Evolutionary conservation across 2,888 invertebrate genomes (phyloP).

Genomic region (Diaprepes abbreviatus): DNA sequence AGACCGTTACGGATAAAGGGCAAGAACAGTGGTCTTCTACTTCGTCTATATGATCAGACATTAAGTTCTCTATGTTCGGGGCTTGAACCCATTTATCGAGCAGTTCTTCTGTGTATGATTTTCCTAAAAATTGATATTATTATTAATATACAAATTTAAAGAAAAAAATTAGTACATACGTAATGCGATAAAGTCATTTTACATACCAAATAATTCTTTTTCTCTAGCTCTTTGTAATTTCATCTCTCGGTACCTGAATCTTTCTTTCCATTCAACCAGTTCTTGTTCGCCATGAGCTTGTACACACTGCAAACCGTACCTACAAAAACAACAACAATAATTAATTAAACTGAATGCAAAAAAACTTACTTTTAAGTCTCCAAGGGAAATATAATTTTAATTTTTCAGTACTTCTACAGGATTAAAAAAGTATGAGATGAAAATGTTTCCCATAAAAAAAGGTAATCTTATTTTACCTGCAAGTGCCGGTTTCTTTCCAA

Average conservation of each 20-base stretch:
- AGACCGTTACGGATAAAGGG: constrained; percentile 74
- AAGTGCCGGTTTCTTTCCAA: constrained; percentile 71
- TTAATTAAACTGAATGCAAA: too few relatives aligned
- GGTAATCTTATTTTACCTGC: too few relatives aligned
- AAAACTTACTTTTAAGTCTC: too few relatives aligned
- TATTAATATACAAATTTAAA: too few relatives aligned
- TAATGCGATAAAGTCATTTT: too few relatives aligned
- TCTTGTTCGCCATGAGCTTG: constrained; percentile 82
- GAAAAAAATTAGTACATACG: too few relatives aligned
- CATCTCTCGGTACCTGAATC: constrained; percentile 78
- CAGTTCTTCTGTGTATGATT: constrained; percentile 73
- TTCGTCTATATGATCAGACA: constrained; percentile 74
- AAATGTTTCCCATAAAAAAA: too few relatives aligned
- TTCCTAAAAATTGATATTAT: constrained; percentile 61
- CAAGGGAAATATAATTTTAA: too few relatives aligned
- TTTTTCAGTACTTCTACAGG: too few relatives aligned
- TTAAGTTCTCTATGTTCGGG: constrained; percentile 74
- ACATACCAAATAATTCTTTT: constrained; percentile 75
- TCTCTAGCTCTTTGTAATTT: constrained; percentile 76
- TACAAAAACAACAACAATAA: constrained; percentile 4
- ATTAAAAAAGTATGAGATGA: too few relatives aligned
- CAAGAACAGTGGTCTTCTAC: constrained; percentile 73
- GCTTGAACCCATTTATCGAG: constrained; percentile 76
- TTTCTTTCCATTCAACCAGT: constrained; percentile 80
- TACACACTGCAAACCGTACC: constrained; percentile 78